These are phyloP conservation scores for Teleopsis dalmanni DNA, from an alignment of 1,140 invertebrate species.

Conservation along the genomic window DNA sequence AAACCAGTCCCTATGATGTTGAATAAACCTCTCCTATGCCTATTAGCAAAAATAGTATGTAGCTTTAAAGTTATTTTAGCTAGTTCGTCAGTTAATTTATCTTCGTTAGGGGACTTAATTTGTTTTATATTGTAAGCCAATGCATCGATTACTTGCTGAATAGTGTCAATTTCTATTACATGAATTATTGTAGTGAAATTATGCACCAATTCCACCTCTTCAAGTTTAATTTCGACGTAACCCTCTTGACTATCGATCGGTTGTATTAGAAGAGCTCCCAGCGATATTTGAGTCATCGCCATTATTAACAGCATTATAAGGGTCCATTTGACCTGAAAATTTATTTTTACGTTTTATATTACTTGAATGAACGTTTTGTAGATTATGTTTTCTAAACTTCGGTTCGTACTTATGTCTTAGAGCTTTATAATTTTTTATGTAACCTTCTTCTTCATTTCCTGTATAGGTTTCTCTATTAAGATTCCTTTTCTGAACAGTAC, in stretches of 20 bases:
- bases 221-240: not conserved
- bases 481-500: not conserved
- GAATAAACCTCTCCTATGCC: not conserved
- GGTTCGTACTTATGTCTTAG: slow-evolving; percentile 5
- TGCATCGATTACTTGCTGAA: not conserved
- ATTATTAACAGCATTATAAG: not conserved
- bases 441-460: not conserved
- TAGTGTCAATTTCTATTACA: not conserved
- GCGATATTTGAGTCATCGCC: not conserved
- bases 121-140: not conserved
- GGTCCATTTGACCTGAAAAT: slow-evolving; percentile 2
- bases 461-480: not conserved
- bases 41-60: not conserved
- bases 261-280: not conserved
- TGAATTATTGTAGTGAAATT: not conserved
- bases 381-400: slow-evolving; percentile 2
- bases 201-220: not conserved
- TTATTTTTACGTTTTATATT: not conserved
- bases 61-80: not conserved
- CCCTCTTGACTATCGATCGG: not conserved
- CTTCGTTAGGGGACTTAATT: not conserved
- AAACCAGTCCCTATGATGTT: not conserved
- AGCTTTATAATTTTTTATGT: slow-evolving; percentile 8
- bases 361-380: no score
- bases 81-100: not conserved